Percentiles rank a stretch among this genome's conserved stretches.
phyloP scores from a whole-genome alignment of 2,113 vertebrate genomes.

The Pterocles gutturalis region DNA sequence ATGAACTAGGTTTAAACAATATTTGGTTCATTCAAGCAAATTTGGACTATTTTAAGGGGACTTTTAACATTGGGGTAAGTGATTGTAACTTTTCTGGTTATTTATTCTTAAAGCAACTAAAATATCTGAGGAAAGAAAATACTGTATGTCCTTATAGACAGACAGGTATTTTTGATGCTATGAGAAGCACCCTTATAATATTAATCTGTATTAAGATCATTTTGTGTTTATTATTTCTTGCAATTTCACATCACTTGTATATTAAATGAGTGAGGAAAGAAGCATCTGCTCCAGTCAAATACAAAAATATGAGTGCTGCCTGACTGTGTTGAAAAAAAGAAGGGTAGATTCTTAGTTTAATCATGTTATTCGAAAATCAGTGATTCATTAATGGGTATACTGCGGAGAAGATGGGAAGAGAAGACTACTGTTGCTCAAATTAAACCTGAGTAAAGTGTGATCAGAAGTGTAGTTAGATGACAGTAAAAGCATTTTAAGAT shows the following conservation, averaged over 20 bases:
- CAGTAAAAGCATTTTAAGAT: neutral
- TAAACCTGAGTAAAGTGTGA: neutral
- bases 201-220: neutral
- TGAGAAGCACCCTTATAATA: neutral
- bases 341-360: neutral
- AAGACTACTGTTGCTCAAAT: neutral
- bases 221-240: neutral
- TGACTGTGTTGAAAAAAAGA: neutral
- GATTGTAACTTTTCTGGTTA: neutral
- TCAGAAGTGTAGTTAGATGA: neutral
- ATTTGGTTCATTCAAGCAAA: conserved; percentile 95
- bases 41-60: conserved; percentile 93
- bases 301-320: neutral
- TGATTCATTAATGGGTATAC: neutral
- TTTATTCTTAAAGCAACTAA: neutral
- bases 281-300: neutral
- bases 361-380: neutral
- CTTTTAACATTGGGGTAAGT: conserved; percentile 95
- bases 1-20: conserved; percentile 87
- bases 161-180: neutral
- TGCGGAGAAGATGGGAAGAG: neutral
- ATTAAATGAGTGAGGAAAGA: neutral
- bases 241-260: neutral
- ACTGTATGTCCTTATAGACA: neutral
- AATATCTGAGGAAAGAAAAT: neutral